A percentile compares a stretch with the other conserved stretches of the same genome.
Evolutionary conservation across 2,113 vertebrate species (phyloP).

Genomic region (Trochalopteron elliotii): DNA sequence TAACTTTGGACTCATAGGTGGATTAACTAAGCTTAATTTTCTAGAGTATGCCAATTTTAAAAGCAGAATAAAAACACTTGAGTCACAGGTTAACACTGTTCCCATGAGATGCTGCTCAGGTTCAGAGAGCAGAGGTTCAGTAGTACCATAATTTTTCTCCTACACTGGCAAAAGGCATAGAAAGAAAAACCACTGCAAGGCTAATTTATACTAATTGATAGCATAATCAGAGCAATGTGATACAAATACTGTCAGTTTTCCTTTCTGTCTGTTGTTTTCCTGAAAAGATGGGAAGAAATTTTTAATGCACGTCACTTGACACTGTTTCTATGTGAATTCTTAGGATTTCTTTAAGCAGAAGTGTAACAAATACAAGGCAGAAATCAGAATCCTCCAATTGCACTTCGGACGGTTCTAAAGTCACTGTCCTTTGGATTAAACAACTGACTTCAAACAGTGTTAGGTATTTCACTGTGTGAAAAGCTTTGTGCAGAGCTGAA

Average conservation of each 20-base stretch:
- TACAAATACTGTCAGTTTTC: not conserved
- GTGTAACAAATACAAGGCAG: conserved; percentile 38
- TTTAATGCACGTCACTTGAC: not conserved
- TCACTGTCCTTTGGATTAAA: conserved; percentile 1
- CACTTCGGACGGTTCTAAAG: not conserved
- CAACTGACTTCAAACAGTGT: conserved; percentile 18
- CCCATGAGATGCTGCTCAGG: conserved; percentile 5
- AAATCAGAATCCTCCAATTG: conserved; percentile 35
- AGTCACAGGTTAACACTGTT: conserved; percentile 34
- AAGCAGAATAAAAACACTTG: conserved; percentile 42
- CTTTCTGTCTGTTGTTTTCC: conserved; percentile 11
- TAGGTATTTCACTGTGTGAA: not conserved
- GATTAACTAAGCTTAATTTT: conserved; percentile 51
- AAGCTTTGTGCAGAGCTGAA: conserved; percentile 24
- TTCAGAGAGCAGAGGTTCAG: conserved; percentile 14
- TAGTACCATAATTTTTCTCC: conserved; percentile 10
- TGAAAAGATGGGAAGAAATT: conserved; percentile 22
- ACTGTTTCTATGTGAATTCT: not conserved
- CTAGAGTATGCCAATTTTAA: conserved; percentile 16
- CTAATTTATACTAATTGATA: not conserved
- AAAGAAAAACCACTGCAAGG: conserved; percentile 3
- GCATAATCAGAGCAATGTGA: not conserved
- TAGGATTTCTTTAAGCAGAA: conserved; percentile 12
- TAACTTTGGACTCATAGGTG: conserved; percentile 19
- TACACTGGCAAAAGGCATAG: conserved; percentile 37